phyloP scores from a whole-genome alignment of 1,140 invertebrate species.

The Drosophila repletoides region DNA sequence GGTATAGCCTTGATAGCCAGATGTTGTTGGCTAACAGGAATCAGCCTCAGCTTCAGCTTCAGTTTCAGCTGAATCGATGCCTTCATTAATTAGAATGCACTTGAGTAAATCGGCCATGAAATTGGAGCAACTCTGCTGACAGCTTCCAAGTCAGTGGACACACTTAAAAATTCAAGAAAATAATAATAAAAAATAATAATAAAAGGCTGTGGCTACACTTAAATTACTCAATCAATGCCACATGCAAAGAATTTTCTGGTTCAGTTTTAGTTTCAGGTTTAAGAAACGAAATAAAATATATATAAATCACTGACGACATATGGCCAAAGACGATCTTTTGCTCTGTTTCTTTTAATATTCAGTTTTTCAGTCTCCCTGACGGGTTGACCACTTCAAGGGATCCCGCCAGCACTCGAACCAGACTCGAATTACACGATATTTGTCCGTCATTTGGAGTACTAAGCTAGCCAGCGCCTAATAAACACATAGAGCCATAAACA shows the following conservation, averaged over 20 bases:
- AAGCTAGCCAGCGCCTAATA: constrained; percentile 56
- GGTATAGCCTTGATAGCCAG: constrained; percentile 48
- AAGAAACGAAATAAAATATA: constrained; percentile 9
- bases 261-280: constrained; percentile 29
- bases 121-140: constrained; percentile 74
- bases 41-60: no score
- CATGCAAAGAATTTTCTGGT: constrained; percentile 53
- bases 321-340: constrained; percentile 35
- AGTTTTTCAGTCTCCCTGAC: constrained; percentile 16
- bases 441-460: constrained; percentile 45
- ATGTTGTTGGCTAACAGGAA: constrained; percentile 56
- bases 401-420: constrained; percentile 22
- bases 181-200: no score
- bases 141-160: constrained; percentile 71
- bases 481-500: constrained; percentile 72
- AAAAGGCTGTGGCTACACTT: constrained; percentile 5
- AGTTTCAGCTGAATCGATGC: constrained; percentile 28
- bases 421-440: constrained; percentile 55
- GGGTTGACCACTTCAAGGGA: constrained; percentile 72
- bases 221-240: constrained; percentile 77
- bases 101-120: constrained; percentile 71
- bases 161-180: neutral
- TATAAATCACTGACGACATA: constrained; percentile 59
- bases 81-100: constrained; percentile 69
- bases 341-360: neutral